Evolutionary conservation across 2,113 vertebrate species (phyloP), one percentile per base, ranked within the genome.

Genomic region (Archilochus colubris): DNA sequence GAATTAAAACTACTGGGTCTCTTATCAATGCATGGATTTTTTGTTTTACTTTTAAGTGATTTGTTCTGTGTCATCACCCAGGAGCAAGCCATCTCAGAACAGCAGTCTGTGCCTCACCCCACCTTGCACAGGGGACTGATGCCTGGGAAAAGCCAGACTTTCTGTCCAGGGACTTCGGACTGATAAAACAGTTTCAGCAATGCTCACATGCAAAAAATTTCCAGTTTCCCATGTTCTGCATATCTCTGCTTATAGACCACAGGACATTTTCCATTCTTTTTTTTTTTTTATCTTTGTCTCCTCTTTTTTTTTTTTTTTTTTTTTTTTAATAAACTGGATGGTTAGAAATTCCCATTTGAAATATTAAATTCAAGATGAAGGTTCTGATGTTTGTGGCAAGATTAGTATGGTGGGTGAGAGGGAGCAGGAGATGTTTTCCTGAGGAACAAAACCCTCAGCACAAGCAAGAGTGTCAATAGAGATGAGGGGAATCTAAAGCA

Each of bases 341-440:
- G 28, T 86, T 90, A 76, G 68, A 91, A 69, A 84, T 75, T 86
- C 54, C 44, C 55, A 75, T 92, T 90, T 79, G 78, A 94, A 94
- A 76, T 72, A n/a, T 81, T 85, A 82, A 89, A 79, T n/a, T 59
- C 22, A 55, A 78, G 50, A 80, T 78, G 66, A 91, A 84, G 40
- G 27, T 72, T 95, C 36, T 87, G 40, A 82, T 86, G 84, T 77
- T 93, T 78, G n/a, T 93, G 69, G 91, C 69, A 90, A 75, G 57
- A 85, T 85, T 91, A 93, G 44, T 40, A 27, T 55, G 66, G 46
- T 54, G 28, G 25, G 68, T 61, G 46, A 68, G 72, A 69, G 54
- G 22, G 16, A 82, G 43, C 0, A 2, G 38, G 63, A 89, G 19
- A 75, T 82, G 40, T 75, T 88, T 95, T 94, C 76, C 89, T 87